phyloP scores from a whole-genome alignment of 2,113 vertebrate genomes.

The Poicephalus meyeri region DNA sequence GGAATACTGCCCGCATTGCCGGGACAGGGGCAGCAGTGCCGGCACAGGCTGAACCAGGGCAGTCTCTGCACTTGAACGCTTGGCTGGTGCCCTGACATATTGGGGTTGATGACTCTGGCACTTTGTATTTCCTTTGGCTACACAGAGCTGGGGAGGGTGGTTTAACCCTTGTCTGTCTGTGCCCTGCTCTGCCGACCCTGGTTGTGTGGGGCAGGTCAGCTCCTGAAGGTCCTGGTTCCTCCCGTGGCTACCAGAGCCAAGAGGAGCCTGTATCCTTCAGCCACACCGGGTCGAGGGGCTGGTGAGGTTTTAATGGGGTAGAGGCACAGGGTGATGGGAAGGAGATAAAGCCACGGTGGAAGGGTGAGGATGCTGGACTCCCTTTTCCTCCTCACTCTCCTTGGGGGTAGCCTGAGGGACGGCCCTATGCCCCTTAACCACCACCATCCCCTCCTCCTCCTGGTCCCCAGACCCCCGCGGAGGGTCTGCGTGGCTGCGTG shows the following conservation, averaged over 20 bases:
- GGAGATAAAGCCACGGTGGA: background rate
- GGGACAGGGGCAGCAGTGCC: background rate
- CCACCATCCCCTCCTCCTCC: background rate
- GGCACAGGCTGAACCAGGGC: slow-evolving; percentile 1
- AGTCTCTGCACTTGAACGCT: slow-evolving; percentile 5
- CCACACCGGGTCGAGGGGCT: fast-evolving
- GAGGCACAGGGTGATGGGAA: background rate
- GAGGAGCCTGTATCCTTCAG: background rate
- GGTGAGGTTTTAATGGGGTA: background rate
- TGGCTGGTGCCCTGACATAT: slow-evolving; percentile 58
- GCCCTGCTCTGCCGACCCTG: background rate
- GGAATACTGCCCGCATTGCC: background rate
- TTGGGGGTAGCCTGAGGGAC: background rate
- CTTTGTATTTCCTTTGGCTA: slow-evolving; percentile 53
- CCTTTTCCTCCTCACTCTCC: background rate
- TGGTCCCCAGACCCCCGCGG: background rate
- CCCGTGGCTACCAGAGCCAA: fast-evolving
- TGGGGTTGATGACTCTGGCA: slow-evolving; percentile 58
- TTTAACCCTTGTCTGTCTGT: slow-evolving; percentile 54
- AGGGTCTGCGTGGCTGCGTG: slow-evolving; percentile 47
- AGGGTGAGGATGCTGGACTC: background rate
- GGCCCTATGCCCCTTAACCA: background rate
- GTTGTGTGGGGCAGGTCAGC: background rate
- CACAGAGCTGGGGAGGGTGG: background rate
- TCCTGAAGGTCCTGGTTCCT: background rate